Evolutionary conservation across 2,888 invertebrate genomes (phyloP), one percentile per base, ranked within the genome.

Genomic region (Pristionchus mayeri): DNA sequence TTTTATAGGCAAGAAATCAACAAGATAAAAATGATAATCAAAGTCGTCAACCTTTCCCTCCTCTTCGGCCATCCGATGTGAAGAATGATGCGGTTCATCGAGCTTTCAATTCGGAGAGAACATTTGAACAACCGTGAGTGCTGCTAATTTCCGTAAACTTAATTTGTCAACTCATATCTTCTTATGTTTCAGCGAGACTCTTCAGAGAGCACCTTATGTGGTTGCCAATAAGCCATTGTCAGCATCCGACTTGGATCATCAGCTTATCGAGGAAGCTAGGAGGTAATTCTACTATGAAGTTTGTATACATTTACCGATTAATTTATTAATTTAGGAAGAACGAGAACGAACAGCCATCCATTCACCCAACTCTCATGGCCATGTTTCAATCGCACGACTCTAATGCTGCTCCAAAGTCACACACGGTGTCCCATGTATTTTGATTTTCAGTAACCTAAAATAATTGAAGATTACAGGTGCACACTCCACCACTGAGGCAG

Each of bases 331-430:
- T 24, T n/a, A 80, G 52, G 57, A 80, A 80, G 34, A 80, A 80
- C n/a, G 48, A 63, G 54, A 75, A 84, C 16, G 75, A 84, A 0
- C 24, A 75, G 40, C 84, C 52, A 0, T 13, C n/a, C 13, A 71
- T 84, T 16, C 84, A 40, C n/a, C 84, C 84, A 3, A 75, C 54
- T 1, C 37, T 84, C n/a, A 11, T 54, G 7, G 84, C 84, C 52
- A 84, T 84, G 84, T 84, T 84, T 34, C 84, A 84, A 50, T 50
- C 84, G 4, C 80, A 80, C 1, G 80, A 37, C 16, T 18, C 27
- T 9, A 78, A 50, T 50, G 50, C 50, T 27, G 7, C 21, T 9
- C 71, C 24, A 44, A 44, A 34, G 7, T 40, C 71, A 24, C 76
- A 78, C 27, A 48, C 30, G 24, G 50, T 78, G 21, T 30, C 50